Evolutionary conservation across 1,140 invertebrate species (phyloP), one percentile per base, ranked within the genome.

Genomic region (Cryptotermes secundus): DNA sequence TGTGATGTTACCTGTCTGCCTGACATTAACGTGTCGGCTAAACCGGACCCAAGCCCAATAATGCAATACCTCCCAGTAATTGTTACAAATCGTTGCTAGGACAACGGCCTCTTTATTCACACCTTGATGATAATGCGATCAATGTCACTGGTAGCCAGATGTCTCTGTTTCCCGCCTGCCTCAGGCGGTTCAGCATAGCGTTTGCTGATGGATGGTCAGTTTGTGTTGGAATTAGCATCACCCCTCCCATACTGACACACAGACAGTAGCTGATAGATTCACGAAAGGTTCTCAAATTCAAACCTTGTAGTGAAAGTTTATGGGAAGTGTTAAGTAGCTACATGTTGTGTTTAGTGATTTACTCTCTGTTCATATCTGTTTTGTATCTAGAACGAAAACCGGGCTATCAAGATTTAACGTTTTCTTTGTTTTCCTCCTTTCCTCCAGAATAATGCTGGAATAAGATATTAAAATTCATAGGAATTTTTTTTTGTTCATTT

Each of bases 51-150:
- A n/a, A 72, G 59, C 59, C 59, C n/a, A 72, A 72, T 31, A 72
- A 72, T 72, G 59, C 59, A 6, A n/a, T 72, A n/a, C 26, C 26
- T 72, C 26, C 26, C 59, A 72, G 59, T 72, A 72, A 72, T 72
- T 72, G 59, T 72, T 72, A 72, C 59, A 72, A 72, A 72, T 72
- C 59, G 59, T 72, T 72, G 59, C 26, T 31, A 72, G 59, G n/a
- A 72, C 59, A 72, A 72, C n/a, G n/a, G n/a, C 3, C 59, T 9
- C 59, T 72, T 14, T 31, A 72, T 72, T 72, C 59, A 72, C 59
- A 72, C 3, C 59, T 4, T 72, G 4, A 72, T 72, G 14, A n/a
- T n/a, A 72, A 72, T 72, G 59, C 59, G n/a, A 72, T 72, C 59
- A 72, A 26, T 72, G 59, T 72, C 59, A 72, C n/a, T 31, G n/a